Evolutionary conservation across 2,888 invertebrate species (phyloP), one percentile per base, ranked within the genome.

Genomic region (Uropetala carovei): DNA sequence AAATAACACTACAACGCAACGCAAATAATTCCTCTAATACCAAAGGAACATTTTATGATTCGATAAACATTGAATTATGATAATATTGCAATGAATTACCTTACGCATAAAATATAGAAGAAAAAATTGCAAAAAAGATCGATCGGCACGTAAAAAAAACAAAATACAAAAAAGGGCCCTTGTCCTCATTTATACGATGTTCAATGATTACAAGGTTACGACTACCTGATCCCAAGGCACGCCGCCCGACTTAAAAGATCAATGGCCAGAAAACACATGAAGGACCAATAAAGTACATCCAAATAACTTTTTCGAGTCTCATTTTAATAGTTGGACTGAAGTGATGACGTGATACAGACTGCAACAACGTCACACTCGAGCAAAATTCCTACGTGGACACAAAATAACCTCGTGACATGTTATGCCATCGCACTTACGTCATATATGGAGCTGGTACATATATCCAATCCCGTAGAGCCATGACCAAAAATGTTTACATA

Each of bases 241-340:
- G 75, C 22, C 22, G 27, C 27, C 27, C 75, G 10, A 75, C 27
- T 27, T 27, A 75, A 75, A 75, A 75, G 75, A 75, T 27, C 75
- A 27, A 75, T 75, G 75, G 9, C 13, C 9, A 75, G 75, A 75
- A 75, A 75, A 75, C 75, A 75, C 75, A n/a, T 75, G 75, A 75
- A 75, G 75, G n/a, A 22, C 75, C 75, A 27, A 75, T 75, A 75
- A 75, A 75, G n/a, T n/a, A 75, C 10, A 22, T 75, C 1, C 75
- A 27, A 75, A 75, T 75, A 27, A 27, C 27, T 68, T 27, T 75
- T 75, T 0, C 27, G 75, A 22, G 75, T 11, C 27, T n/a, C 75
- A 75, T 75, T 22, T 75, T 22, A 75, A 43, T 43, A 75, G 22
- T n/a, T 22, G 22, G 43, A 43, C 3, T 75, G 75, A 75, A 10